A percentile compares a stretch with the other conserved stretches of the same genome.
Evolutionary conservation across 2,797 vertebrate species (phyloP).

Genomic region (Ctenosaura bakeri): DNA sequence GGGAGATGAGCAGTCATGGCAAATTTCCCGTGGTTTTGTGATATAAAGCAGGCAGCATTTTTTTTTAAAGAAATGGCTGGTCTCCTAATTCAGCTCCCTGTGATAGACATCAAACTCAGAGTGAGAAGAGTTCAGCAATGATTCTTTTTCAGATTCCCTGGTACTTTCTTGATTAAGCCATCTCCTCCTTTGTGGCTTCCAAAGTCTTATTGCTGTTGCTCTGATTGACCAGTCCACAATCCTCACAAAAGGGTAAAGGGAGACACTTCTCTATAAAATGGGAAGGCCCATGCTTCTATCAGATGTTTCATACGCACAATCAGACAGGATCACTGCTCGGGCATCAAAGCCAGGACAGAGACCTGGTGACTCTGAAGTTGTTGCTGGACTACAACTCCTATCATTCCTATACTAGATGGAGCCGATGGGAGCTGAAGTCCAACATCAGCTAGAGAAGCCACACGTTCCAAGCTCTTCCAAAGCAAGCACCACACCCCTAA

Average conservation of each 20-base stretch:
- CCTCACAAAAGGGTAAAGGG: neutral
- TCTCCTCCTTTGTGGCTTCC: neutral
- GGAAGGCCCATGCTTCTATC: neutral
- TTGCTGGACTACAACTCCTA: neutral
- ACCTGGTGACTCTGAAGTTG: neutral
- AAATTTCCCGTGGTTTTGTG: slow-evolving; percentile 15
- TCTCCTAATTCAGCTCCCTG: slow-evolving; percentile 5
- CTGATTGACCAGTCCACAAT: neutral
- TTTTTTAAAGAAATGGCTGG: neutral
- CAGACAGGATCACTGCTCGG: neutral
- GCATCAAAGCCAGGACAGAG: neutral
- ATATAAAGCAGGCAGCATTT: slow-evolving; percentile 9
- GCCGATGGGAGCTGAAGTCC: neutral
- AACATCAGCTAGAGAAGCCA: neutral
- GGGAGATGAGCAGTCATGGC: neutral
- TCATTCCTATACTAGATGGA: neutral
- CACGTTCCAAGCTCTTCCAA: too few relatives aligned
- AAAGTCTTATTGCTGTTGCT: neutral
- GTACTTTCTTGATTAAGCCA: neutral
- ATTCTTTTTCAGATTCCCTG: neutral
- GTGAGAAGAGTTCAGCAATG: neutral
- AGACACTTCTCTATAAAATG: neutral
- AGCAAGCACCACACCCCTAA: too few relatives aligned
- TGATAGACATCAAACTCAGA: neutral
- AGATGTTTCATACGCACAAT: neutral